Percentiles rank a stretch among this genome's conserved stretches.
phyloP scores from a whole-genome alignment of 2,797 vertebrate species.

The Cryptoblepharus egeriae region DNA sequence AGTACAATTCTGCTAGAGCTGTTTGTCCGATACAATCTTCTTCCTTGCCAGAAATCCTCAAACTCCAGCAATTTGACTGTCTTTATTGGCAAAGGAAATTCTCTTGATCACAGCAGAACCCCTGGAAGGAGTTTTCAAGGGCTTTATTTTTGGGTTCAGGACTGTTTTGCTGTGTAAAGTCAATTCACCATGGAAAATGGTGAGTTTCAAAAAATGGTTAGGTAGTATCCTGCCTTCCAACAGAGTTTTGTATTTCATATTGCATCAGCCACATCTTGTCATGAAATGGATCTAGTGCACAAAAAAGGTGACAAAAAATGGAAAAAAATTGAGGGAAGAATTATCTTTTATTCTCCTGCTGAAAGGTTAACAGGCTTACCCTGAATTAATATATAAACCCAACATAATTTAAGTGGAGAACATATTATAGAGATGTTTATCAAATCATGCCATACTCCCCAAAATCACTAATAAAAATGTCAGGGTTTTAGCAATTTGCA shows the following conservation, averaged over 20 bases:
- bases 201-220: slow-evolving; percentile 30
- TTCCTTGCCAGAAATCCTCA: slow-evolving; percentile 51
- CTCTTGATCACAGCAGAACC: slow-evolving; percentile 48
- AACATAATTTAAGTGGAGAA: background rate
- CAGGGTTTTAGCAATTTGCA: slow-evolving; percentile 13
- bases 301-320: slow-evolving; percentile 9
- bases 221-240: background rate
- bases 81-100: slow-evolving; percentile 53
- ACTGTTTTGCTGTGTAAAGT: slow-evolving; percentile 50
- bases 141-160: slow-evolving; percentile 41
- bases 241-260: slow-evolving; percentile 13
- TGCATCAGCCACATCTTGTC: slow-evolving; percentile 25
- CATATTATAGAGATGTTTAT: slow-evolving; percentile 25
- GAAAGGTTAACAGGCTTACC: background rate
- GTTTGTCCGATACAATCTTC: slow-evolving; percentile 65
- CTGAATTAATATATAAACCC: background rate
- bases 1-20: slow-evolving; percentile 55
- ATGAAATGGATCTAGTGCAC: slow-evolving; percentile 19
- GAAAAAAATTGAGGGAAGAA: background rate
- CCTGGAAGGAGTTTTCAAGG: slow-evolving; percentile 51
- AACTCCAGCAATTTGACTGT: slow-evolving; percentile 54
- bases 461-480: slow-evolving; percentile 17
- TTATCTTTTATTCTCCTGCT: background rate
- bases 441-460: background rate
- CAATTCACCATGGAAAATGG: slow-evolving; percentile 44